phyloP scores from a whole-genome alignment of 2,797 vertebrate species.

The Darevskia nairensis region DNA sequence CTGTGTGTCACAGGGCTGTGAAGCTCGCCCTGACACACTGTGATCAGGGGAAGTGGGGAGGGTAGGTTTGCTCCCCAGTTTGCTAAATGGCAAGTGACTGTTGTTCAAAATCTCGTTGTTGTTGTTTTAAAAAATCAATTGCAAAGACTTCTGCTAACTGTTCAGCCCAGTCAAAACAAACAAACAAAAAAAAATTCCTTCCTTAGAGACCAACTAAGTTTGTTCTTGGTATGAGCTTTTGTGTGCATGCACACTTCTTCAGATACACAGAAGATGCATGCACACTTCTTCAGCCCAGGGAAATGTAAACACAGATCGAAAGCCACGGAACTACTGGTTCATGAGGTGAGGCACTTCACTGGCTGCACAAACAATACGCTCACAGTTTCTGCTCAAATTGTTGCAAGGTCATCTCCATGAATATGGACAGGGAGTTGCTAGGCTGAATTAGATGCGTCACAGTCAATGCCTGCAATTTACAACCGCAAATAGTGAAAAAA shows the following conservation, averaged over 20 bases:
- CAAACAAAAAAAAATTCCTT: no score
- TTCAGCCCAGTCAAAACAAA: not conserved
- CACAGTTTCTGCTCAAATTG: no score
- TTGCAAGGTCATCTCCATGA: not conserved
- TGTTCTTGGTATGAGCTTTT: no score
- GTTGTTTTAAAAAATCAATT: not conserved
- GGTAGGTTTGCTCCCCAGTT: no score
- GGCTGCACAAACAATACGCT: not conserved
- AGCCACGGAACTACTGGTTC: not conserved
- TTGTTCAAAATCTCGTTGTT: no score
- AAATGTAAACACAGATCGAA: not conserved
- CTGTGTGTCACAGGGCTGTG: no score
- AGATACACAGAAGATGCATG: no score
- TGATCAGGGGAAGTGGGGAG: no score
- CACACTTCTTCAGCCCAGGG: not conserved
- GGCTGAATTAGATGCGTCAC: not conserved
- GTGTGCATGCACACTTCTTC: no score
- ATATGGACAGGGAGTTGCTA: not conserved
- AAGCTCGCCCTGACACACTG: no score
- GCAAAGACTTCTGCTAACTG: not conserved
- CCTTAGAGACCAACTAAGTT: no score
- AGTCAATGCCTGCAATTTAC: not conserved
- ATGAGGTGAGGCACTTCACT: not conserved
- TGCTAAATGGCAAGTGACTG: not conserved
- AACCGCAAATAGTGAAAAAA: not conserved